A percentile compares a stretch with the other conserved stretches of the same genome.
phyloP scores from a whole-genome alignment of 2,113 vertebrate genomes.

The Clarias gariepinus region DNA sequence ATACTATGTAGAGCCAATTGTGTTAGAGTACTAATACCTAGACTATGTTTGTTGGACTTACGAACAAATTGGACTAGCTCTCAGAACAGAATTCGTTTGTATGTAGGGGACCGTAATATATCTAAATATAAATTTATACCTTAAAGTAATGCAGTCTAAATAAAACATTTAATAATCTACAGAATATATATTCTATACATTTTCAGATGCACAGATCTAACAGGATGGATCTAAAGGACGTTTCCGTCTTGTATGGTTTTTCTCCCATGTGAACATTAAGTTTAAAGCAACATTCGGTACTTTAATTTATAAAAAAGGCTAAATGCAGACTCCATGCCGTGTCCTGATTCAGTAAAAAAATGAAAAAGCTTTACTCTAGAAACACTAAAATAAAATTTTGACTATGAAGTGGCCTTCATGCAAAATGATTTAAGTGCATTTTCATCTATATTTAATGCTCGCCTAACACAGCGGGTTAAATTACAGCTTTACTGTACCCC shows the following conservation, averaged over 20 bases:
- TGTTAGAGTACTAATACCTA: too few species aligned
- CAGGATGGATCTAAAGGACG: too few species aligned
- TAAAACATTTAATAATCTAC: neutral
- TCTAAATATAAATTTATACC: neutral
- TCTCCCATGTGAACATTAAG: neutral
- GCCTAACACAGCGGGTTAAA: conserved; percentile 35
- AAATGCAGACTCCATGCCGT: neutral
- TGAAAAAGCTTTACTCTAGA: neutral
- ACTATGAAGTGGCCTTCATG: conserved; percentile 18
- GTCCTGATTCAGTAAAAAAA: neutral
- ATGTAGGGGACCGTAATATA: too few species aligned
- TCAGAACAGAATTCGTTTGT: too few species aligned
- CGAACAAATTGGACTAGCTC: too few species aligned
- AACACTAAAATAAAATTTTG: neutral
- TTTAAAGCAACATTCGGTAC: neutral
- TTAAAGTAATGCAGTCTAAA: neutral
- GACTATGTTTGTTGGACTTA: too few species aligned
- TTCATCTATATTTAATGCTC: conserved; percentile 52
- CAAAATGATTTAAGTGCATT: conserved; percentile 28
- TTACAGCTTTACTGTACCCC: conserved; percentile 45
- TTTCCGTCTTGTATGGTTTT: neutral
- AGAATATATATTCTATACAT: neutral
- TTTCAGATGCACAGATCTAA: neutral
- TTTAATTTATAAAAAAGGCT: neutral
- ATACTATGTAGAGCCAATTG: too few species aligned